Percentiles rank a stretch among this genome's conserved stretches.
Conservation (phyloP, 2,888 invertebrate species). For the Apotomis betuletana region DNA sequence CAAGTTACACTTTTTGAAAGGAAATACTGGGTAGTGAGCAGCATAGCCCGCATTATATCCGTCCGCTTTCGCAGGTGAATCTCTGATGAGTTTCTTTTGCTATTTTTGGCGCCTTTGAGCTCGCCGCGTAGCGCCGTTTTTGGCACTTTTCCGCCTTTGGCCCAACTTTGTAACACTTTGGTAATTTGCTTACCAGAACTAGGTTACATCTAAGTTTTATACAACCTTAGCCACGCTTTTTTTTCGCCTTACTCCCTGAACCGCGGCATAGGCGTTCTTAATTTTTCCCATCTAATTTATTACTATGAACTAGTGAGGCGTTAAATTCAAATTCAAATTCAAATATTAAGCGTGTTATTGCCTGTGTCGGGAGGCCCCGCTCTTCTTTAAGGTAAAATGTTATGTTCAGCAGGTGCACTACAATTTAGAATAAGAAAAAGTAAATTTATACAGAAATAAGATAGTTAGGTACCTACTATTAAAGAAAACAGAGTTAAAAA, state of each 20-base stretch:
- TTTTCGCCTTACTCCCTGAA: not conserved
- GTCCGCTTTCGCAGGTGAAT: constrained; percentile 47
- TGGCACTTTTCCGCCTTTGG: constrained; percentile 30
- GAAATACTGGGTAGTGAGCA: constrained; percentile 10
- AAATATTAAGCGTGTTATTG: too few species aligned
- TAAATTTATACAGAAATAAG: too few species aligned
- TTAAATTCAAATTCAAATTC: too few species aligned
- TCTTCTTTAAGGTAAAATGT: too few species aligned
- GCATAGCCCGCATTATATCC: constrained; percentile 24
- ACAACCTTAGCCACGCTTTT: not conserved
- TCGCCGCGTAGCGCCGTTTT: constrained; percentile 20
- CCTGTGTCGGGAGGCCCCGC: too few species aligned
- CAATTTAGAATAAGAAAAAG: too few species aligned
- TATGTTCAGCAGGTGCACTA: too few species aligned
- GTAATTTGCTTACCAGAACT: constrained; percentile 19
- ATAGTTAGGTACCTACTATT: too few species aligned
- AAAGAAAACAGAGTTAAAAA: too few species aligned
- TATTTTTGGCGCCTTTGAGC: constrained; percentile 41
- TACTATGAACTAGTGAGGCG: too few species aligned
- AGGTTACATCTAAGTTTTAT: not conserved
- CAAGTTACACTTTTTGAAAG: not conserved
- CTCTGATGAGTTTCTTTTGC: constrained; percentile 52
- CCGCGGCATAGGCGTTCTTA: too few species aligned
- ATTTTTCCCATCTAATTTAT: too few species aligned
- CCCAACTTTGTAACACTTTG: constrained; percentile 10